Conservation (phyloP, 2,888 invertebrate genomes). For the Mongoloraphidia duomilia region DNA sequence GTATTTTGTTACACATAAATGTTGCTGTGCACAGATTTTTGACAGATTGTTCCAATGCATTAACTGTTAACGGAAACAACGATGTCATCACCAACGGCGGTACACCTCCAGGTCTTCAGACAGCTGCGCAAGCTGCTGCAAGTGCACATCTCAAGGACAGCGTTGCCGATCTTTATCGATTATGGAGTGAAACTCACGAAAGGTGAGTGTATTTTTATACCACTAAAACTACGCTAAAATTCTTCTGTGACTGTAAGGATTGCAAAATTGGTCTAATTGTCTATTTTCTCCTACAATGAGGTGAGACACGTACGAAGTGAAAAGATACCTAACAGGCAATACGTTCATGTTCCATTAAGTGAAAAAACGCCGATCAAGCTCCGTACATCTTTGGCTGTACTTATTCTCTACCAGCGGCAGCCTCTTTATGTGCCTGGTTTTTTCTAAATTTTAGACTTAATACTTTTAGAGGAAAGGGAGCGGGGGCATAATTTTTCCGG, state of each 20-base stretch:
- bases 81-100: not conserved
- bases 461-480: too few species aligned
- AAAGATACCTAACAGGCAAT: too few species aligned
- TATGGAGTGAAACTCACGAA: slow-evolving; percentile 56
- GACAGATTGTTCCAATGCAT: slow-evolving; percentile 29
- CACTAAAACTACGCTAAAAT: not conserved
- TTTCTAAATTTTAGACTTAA: too few species aligned
- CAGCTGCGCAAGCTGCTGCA: slow-evolving; percentile 19
- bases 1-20: slow-evolving; percentile 40
- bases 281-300: too few species aligned
- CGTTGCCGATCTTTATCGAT: slow-evolving; percentile 47
- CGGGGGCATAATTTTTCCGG: too few species aligned
- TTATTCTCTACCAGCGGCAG: too few species aligned
- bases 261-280: too few species aligned
- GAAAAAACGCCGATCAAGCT: too few species aligned
- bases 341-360: too few species aligned
- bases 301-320: too few species aligned
- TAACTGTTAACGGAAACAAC: slow-evolving; percentile 30
- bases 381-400: too few species aligned
- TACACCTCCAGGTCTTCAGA: not conserved
- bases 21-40: slow-evolving; percentile 42
- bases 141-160: slow-evolving; percentile 44
- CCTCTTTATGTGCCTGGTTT: too few species aligned
- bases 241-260: not conserved
- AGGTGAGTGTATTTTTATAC: slow-evolving; percentile 34